Base-by-base conservation (phyloP, 2,888 invertebrate species). In the Agapostemon virescens region DNA sequence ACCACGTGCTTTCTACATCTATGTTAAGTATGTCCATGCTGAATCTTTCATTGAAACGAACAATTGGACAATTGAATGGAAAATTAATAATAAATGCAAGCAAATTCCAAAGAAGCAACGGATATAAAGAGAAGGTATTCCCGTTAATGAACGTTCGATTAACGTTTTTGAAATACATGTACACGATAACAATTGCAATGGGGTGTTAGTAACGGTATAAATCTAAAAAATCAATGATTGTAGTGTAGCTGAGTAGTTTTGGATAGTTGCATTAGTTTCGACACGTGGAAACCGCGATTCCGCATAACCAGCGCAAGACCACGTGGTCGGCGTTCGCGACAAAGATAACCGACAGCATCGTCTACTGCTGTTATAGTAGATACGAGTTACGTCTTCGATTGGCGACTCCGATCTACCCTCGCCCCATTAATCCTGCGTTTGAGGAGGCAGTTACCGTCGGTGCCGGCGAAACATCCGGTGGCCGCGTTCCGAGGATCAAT, bases 401-500 rank as follows among this genome's bases (percentile, higher is more conserved):
- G 36, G n/a, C 33, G 9, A 52, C 15, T 45, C 58, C 1, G 58
- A 77, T 58, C 66, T 38, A 20, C 20, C 23, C 9, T 6, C 23
- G 17, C 15, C 68, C 33, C 38, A 13, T 38, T 38, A 73, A 55
- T 55, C n/a, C n/a, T 4, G 17, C 33, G 33, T 36, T 23, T 33
- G 45, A 55, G 38, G 26, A 58, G 26, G 45, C 36, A 30, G 36
- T 45, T 45, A 30, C 42, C 23, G 55, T 36, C 26, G 63, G 26
- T 36, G 33, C 23, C 23, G 71, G 49, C 30, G 64, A 36, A 49
- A 67, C 55, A 67, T 69, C 49, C 55, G 61, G 17, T 71, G 70
- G 63, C 30, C 63, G 64, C 63, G 74, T 72, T 81, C 40, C 42
- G 36, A 64, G 66, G 81, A 81, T 80, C 71, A 33, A 66, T 64